phyloP scores from a whole-genome alignment of 2,113 vertebrate species.

The Progne subis region DNA sequence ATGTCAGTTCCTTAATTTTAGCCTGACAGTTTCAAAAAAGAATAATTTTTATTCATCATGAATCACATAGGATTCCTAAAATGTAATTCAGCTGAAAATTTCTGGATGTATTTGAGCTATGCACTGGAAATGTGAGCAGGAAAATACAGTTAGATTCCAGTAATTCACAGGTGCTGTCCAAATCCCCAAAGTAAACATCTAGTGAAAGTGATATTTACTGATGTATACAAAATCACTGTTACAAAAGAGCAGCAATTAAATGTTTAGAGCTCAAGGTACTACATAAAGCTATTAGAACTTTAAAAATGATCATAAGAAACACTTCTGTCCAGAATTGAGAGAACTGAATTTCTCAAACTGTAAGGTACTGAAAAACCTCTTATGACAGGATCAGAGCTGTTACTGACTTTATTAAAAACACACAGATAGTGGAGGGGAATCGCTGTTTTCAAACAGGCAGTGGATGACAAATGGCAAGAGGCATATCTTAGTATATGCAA shows the following conservation, averaged over 20 bases:
- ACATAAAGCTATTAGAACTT: slow-evolving; percentile 68
- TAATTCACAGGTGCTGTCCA: slow-evolving; percentile 78
- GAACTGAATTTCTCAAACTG: slow-evolving; percentile 59
- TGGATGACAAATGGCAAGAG: slow-evolving; percentile 66
- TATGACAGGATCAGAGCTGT: slow-evolving; percentile 76
- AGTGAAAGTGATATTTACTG: slow-evolving; percentile 80
- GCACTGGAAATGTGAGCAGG: slow-evolving; percentile 70
- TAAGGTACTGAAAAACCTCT: slow-evolving; percentile 68
- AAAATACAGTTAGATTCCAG: slow-evolving; percentile 69
- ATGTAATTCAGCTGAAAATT: slow-evolving; percentile 64
- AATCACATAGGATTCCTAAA: slow-evolving; percentile 61
- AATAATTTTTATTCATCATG: slow-evolving; percentile 64
- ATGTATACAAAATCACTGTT: slow-evolving; percentile 77
- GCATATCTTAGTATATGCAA: slow-evolving; percentile 75
- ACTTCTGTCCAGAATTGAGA: slow-evolving; percentile 55
- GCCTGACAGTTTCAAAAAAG: slow-evolving; percentile 71
- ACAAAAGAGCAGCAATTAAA: slow-evolving; percentile 78
- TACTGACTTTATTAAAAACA: slow-evolving; percentile 70
- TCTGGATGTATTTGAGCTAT: slow-evolving; percentile 71
- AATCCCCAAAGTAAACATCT: slow-evolving; percentile 80
- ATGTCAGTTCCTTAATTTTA: slow-evolving; percentile 80
- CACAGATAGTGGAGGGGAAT: slow-evolving; percentile 32
- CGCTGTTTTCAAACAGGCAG: slow-evolving; percentile 68
- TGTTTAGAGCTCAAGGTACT: slow-evolving; percentile 65
- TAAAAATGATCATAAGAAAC: slow-evolving; percentile 52